Evolutionary conservation across 2,113 vertebrate genomes (phyloP).

Genomic region (Crotalus helleri): DNA sequence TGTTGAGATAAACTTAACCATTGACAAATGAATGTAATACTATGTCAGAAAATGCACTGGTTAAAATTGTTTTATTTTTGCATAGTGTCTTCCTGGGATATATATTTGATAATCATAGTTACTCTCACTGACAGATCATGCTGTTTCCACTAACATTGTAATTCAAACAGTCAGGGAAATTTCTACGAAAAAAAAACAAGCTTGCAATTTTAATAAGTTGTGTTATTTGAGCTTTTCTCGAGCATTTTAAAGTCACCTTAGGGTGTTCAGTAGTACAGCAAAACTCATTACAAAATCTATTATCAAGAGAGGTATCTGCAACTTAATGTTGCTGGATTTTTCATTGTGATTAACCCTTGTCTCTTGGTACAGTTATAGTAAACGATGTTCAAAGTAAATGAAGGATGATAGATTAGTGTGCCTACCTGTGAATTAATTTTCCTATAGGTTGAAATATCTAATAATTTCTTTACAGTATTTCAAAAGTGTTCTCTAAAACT

Average conservation of each 20-base stretch:
- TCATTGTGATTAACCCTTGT: neutral
- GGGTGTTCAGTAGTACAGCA: conserved; percentile 16
- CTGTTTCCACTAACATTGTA: conserved; percentile 49
- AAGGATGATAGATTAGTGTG: neutral
- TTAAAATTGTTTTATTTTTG: conserved; percentile 30
- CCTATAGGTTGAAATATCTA: neutral
- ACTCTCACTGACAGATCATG: conserved; percentile 24
- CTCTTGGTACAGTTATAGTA: neutral
- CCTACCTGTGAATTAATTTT: neutral
- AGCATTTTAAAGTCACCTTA: conserved; percentile 24
- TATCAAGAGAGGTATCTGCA: neutral
- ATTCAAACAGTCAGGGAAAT: conserved; percentile 35
- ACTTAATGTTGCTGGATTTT: neutral
- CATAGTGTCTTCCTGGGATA: conserved; percentile 45
- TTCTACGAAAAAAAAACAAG: conserved; percentile 55
- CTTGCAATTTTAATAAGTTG: conserved; percentile 46
- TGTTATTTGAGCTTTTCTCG: conserved; percentile 44
- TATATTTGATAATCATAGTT: conserved; percentile 32
- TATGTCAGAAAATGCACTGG: conserved; percentile 73
- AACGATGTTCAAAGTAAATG: neutral
- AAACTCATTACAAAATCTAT: neutral
- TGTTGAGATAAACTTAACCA: conserved; percentile 53
- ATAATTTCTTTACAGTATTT: neutral
- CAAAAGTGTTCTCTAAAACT: neutral
- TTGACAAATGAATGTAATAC: conserved; percentile 89